Evolutionary conservation across 2,888 invertebrate species (phyloP), one percentile per base, ranked within the genome.

Genomic region (Helobdella robusta): DNA sequence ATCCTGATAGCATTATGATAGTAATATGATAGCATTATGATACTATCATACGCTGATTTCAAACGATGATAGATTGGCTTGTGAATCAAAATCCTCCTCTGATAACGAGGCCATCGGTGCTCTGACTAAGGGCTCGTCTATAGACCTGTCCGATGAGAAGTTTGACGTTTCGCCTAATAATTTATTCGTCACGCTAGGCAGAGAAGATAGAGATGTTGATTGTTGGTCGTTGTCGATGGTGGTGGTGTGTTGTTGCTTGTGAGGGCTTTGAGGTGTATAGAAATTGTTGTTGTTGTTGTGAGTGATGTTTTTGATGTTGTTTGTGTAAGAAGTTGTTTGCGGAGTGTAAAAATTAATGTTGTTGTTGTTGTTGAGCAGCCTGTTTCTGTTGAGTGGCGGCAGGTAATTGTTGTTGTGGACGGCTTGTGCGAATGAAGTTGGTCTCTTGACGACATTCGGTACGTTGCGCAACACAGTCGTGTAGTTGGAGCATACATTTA

Each of bases 31-130:
- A n/a, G n/a, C n/a, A n/a, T n/a, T n/a, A n/a, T n/a, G n/a, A n/a
- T 30, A 3, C 28, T 28, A 8, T 56, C 56, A 56, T 32, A 56
- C 56, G 23, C 56, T 56, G 32, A 56, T 56, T 30, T 56, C 56
- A 18, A n/a, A 59, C 30, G 36, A 34, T 20, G 59, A 59, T 18
- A 59, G 36, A 15, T 36, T 44, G 30, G 30, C 60, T 23, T 60
- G 60, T 3, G 60, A 44, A 30, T 60, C 30, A 30, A 60, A 60
- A 36, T 60, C 60, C 25, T 60, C 60, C 28, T 60, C 60, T 1
- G 60, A 44, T 8, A 60, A 46, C 4, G 60, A 60, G 23, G 60
- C 60, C 60, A 60, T 60, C 60, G 60, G 60, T n/a, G 60, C 60
- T n/a, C 34, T 56, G 56, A 56, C 32, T 20, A 15, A 3, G n/a